Conservation (phyloP, 2,113 vertebrate genomes). For the Zootoca vivipara region DNA sequence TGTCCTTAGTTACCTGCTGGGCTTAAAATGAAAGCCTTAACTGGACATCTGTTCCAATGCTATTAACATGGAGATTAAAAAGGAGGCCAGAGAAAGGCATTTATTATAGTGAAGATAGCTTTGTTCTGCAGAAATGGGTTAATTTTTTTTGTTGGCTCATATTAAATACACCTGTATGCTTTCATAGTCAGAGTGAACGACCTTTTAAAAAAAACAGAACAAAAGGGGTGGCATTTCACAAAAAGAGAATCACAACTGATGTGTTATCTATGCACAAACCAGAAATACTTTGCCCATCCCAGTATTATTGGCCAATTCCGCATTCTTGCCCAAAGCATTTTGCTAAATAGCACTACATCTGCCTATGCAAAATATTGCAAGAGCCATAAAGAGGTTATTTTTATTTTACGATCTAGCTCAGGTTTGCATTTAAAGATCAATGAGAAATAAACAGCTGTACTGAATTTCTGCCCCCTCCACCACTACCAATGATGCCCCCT, state of each 20-base stretch:
- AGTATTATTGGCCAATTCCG: neutral
- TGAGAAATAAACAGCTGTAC: neutral
- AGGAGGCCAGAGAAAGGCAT: slow-evolving; percentile 37
- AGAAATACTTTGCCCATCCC: neutral
- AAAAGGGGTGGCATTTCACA: neutral
- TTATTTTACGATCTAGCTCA: neutral
- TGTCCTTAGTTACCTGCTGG: neutral
- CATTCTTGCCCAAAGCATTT: neutral
- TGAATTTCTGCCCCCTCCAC: neutral
- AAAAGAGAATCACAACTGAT: neutral
- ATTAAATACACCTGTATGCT: neutral
- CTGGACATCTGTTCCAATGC: neutral
- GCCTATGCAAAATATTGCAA: neutral
- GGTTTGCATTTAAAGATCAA: neutral
- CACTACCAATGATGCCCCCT: neutral
- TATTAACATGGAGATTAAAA: neutral
- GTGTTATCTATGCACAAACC: slow-evolving; percentile 14
- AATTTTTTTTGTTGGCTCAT: neutral
- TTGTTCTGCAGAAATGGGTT: neutral
- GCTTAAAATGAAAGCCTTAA: neutral
- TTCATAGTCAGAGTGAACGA: neutral
- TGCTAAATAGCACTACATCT: neutral
- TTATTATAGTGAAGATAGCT: slow-evolving; percentile 8
- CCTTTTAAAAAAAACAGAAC: neutral
- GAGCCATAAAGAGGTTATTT: neutral